phyloP scores from a whole-genome alignment of 2,797 vertebrate genomes.

The Micrastur ruficollis region DNA sequence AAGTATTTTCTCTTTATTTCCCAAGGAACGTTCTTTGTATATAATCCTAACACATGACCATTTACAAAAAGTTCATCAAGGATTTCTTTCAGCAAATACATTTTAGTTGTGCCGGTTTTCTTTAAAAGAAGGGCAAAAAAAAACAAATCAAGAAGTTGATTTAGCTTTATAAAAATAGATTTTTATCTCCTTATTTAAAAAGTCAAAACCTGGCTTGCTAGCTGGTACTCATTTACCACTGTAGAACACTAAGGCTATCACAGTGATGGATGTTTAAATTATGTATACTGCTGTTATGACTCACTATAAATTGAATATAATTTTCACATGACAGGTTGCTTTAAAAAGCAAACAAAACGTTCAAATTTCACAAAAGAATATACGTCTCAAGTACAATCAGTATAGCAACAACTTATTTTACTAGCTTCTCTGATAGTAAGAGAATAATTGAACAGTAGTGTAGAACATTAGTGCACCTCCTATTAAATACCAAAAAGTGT shows the following conservation, averaged over 20 bases:
- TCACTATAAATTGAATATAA: neutral
- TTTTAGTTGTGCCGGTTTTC: neutral
- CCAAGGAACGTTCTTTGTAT: conserved; percentile 40
- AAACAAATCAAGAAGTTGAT: neutral
- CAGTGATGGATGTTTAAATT: neutral
- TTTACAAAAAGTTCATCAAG: neutral
- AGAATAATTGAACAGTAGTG: neutral
- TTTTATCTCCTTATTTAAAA: conserved; percentile 4
- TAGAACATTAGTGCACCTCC: neutral
- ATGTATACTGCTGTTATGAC: neutral
- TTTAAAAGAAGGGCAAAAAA: neutral
- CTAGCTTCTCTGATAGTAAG: neutral
- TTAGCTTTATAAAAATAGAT: neutral
- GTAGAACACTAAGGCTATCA: neutral
- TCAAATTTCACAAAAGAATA: neutral
- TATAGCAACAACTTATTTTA: neutral
- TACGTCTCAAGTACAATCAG: fast-evolving
- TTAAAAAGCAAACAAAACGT: neutral
- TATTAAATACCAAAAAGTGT: neutral
- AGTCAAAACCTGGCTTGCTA: neutral
- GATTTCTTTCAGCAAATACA: neutral
- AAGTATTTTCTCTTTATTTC: conserved; percentile 35
- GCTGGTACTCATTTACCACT: neutral
- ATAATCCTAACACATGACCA: neutral
- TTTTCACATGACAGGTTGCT: neutral